These are phyloP conservation scores for Amphimallon solstitiale DNA, from an alignment of 2,888 invertebrate genomes.

Conservation along the genomic window DNA sequence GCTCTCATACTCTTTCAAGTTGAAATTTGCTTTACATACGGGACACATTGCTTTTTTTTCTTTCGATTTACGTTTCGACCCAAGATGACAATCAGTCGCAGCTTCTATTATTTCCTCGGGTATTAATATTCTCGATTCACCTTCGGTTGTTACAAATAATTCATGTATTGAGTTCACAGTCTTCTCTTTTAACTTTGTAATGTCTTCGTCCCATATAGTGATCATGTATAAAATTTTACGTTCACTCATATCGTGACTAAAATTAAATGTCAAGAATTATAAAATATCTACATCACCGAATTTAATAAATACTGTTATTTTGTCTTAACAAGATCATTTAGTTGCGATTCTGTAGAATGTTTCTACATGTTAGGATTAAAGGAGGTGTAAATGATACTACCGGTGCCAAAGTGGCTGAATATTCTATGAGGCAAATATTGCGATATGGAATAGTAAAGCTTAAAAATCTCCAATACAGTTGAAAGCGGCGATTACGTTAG, in stretches of 20 bases:
- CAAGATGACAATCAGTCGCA: constrained; percentile 70
- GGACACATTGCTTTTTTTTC: constrained; percentile 55
- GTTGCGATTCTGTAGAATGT: too few relatives aligned
- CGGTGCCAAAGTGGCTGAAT: too few relatives aligned
- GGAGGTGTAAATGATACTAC: too few relatives aligned
- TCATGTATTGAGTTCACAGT: constrained; percentile 50
- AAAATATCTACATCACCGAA: too few relatives aligned
- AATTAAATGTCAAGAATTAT: neutral
- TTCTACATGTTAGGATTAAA: too few relatives aligned
- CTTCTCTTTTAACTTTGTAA: constrained; percentile 56
- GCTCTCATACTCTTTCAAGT: constrained; percentile 65
- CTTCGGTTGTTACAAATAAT: constrained; percentile 47
- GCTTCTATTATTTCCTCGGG: constrained; percentile 59
- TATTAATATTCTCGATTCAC: constrained; percentile 39
- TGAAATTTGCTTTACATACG: constrained; percentile 63
- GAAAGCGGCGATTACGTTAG: too few relatives aligned
- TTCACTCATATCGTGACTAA: constrained; percentile 26
- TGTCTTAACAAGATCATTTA: too few relatives aligned
- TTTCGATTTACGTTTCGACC: constrained; percentile 55
- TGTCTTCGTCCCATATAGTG: constrained; percentile 53
- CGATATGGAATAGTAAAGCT: too few relatives aligned
- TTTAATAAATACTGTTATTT: too few relatives aligned
- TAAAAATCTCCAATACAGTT: too few relatives aligned
- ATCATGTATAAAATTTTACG: constrained; percentile 36
- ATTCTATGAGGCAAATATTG: too few relatives aligned